Conservation (phyloP, 2,797 vertebrate genomes). For the Threskiornis aethiopicus region DNA sequence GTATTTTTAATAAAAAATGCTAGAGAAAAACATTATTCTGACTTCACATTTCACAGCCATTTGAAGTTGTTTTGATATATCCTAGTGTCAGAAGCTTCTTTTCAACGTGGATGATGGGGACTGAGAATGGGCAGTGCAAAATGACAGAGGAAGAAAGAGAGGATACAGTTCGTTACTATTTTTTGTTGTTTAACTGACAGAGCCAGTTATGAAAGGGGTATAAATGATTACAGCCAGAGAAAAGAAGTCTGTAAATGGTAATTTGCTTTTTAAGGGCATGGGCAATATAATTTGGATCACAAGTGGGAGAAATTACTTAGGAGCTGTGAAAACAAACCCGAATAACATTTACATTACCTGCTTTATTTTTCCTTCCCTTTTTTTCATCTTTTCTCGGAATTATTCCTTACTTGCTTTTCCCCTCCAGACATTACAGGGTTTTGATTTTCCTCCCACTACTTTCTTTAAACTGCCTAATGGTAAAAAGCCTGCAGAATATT, state of each 20-base stretch:
- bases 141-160: neutral
- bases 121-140: neutral
- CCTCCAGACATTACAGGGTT: neutral
- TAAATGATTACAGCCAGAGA: neutral
- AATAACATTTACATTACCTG: slow-evolving; percentile 4
- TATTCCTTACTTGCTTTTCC: neutral
- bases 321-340: slow-evolving; percentile 4
- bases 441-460: neutral
- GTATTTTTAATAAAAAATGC: neutral
- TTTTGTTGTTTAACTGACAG: slow-evolving; percentile 3
- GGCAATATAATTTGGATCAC: slow-evolving; percentile 4
- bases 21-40: neutral
- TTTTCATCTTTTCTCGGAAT: neutral
- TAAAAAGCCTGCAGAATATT: neutral
- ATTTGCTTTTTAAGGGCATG: slow-evolving; percentile 37
- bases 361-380: neutral
- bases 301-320: slow-evolving; percentile 16
- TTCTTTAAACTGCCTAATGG: neutral
- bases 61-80: neutral
- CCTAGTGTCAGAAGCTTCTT: neutral
- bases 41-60: neutral
- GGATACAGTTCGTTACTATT: neutral
- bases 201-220: neutral
- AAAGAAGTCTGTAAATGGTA: neutral
- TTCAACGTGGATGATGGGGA: neutral